Evolutionary conservation across 2,113 vertebrate genomes (phyloP).

Genomic region (Narcine bancroftii): DNA sequence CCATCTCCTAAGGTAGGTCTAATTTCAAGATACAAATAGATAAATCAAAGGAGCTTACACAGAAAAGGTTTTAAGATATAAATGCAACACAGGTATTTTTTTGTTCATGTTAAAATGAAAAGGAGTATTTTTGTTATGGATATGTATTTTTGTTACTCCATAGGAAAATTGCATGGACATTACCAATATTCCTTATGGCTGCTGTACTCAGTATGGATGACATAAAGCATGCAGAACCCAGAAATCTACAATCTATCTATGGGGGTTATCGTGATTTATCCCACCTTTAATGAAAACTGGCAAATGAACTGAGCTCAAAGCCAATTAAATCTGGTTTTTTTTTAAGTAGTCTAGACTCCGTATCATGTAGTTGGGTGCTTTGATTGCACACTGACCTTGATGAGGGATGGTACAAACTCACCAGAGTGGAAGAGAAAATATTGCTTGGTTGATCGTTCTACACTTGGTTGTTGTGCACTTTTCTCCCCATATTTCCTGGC

Average conservation of each 20-base stretch:
- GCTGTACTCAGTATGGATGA: neutral
- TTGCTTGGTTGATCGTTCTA: too few species aligned
- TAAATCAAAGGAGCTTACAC: neutral
- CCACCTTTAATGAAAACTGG: neutral
- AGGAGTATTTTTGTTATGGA: neutral
- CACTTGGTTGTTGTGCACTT: too few species aligned
- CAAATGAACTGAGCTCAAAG: neutral
- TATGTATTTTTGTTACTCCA: neutral
- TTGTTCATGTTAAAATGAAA: neutral
- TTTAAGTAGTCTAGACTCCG: neutral
- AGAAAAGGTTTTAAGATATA: neutral
- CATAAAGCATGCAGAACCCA: neutral
- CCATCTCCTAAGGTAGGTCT: neutral
- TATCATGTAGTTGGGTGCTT: neutral
- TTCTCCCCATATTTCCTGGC: too few species aligned
- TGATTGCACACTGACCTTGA: neutral
- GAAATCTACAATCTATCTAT: neutral
- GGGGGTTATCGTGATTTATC: neutral
- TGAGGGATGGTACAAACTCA: neutral
- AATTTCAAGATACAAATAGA: neutral
- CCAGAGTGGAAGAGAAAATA: neutral
- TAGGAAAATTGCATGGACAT: neutral
- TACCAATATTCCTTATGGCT: neutral
- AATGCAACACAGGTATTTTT: neutral
- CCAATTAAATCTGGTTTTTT: neutral